These are phyloP conservation scores for Epinotia nisella DNA, from an alignment of 2,888 invertebrate species.

Conservation along the genomic window DNA sequence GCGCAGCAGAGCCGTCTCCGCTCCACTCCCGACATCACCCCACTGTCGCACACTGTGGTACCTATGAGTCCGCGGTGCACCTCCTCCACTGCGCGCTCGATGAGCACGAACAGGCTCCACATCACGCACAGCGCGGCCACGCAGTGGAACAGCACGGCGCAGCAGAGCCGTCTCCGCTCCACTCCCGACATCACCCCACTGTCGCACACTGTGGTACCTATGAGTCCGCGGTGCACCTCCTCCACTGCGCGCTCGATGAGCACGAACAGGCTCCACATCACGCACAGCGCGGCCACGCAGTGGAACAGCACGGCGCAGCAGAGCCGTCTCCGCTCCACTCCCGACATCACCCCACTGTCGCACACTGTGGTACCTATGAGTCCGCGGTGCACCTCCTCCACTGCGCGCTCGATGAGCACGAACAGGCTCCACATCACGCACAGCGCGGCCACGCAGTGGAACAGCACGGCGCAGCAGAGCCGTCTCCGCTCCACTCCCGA, in stretches of 20 bases:
- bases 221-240: constrained; percentile 92
- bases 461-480: constrained; percentile 96
- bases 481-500: constrained; percentile 95
- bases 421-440: constrained; percentile 99
- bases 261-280: constrained; percentile 19
- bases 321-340: no score
- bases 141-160: constrained; percentile 85
- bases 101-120: constrained; percentile 98
- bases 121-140: constrained; percentile 98
- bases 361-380: constrained; percentile 85
- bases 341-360: no score
- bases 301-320: no score
- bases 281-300: not conserved
- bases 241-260: constrained; percentile 3
- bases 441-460: constrained; percentile 97
- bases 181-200: constrained; percentile 92
- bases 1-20: constrained; percentile 81
- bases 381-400: constrained; percentile 96
- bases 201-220: constrained; percentile 1
- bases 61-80: no score
- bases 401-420: constrained; percentile 97
- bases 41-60: not conserved
- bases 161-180: constrained; percentile 95
- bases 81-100: constrained; percentile 95
- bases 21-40: constrained; percentile 65